Conservation (phyloP, 2,113 vertebrate species). For the Alosa alosa region DNA sequence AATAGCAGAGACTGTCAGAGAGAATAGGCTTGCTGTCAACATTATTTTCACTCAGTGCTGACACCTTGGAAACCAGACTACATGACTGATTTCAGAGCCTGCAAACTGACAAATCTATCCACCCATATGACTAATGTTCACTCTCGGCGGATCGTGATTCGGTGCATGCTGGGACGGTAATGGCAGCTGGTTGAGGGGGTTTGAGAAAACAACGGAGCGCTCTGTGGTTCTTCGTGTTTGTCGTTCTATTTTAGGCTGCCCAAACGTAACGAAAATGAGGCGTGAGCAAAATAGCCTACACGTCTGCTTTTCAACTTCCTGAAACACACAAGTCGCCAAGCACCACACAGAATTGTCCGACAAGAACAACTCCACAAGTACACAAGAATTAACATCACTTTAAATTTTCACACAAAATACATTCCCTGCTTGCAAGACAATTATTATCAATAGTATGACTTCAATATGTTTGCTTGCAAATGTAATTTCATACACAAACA, state of each 20-base stretch:
- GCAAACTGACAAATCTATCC: background rate
- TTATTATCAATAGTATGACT: no score
- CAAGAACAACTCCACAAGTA: background rate
- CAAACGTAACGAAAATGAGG: background rate
- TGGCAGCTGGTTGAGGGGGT: background rate
- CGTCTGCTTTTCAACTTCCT: constrained; percentile 3
- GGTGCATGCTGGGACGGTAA: constrained; percentile 10
- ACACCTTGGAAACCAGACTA: background rate
- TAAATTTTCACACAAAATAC: no score
- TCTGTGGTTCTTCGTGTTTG: background rate
- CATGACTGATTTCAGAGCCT: background rate
- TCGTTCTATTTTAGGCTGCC: constrained; percentile 1
- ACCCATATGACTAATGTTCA: background rate
- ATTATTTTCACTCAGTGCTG: background rate
- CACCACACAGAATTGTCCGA: background rate
- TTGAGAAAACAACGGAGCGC: background rate
- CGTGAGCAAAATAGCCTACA: constrained; percentile 4
- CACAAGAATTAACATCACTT: background rate
- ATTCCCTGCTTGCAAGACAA: no score
- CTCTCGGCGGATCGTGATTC: background rate
- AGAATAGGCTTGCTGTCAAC: background rate
- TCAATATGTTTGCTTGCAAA: no score
- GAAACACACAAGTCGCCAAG: background rate
- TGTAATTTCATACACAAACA: no score
- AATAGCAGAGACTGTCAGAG: background rate